Conservation (phyloP, 2,113 vertebrate species). For the Engraulis encrasicolus region DNA sequence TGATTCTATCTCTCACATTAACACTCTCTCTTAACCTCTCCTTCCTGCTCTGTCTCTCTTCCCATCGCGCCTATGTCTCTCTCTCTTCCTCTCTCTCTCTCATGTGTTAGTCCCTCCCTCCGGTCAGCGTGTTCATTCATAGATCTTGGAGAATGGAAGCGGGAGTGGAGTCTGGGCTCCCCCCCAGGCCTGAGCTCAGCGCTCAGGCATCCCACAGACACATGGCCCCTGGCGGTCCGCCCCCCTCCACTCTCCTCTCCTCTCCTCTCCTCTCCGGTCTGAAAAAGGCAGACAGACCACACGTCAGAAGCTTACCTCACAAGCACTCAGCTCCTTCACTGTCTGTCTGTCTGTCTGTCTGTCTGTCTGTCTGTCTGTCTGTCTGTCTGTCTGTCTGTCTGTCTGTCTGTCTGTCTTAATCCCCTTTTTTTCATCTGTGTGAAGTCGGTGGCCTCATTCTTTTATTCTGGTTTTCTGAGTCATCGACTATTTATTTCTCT, state of each 20-base stretch:
- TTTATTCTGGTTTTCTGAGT: not conserved
- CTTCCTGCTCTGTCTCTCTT: not conserved
- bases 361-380: not conserved
- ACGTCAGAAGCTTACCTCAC: conserved; percentile 18
- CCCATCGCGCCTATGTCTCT: too few relatives aligned
- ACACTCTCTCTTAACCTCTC: not conserved
- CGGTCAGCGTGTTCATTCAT: conserved; percentile 32
- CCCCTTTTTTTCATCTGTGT: not conserved
- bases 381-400: not conserved
- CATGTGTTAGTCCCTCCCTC: conserved; percentile 3
- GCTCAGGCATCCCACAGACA: conserved; percentile 56
- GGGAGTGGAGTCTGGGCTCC: conserved; percentile 38
- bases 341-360: not conserved
- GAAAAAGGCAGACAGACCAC: conserved; percentile 30
- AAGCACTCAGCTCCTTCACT: not conserved
- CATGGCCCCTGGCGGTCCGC: conserved; percentile 10
- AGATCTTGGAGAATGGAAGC: conserved; percentile 10
- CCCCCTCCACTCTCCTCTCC: too few relatives aligned
- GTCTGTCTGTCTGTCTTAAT: not conserved
- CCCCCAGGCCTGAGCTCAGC: conserved; percentile 61
- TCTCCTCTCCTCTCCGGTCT: too few relatives aligned
- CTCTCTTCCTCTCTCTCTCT: not conserved
- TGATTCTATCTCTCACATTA: not conserved
- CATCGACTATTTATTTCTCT: not conserved
- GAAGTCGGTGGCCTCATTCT: not conserved